phyloP scores from a whole-genome alignment of 1,140 invertebrate species.

The Oryctes rhinoceros region DNA sequence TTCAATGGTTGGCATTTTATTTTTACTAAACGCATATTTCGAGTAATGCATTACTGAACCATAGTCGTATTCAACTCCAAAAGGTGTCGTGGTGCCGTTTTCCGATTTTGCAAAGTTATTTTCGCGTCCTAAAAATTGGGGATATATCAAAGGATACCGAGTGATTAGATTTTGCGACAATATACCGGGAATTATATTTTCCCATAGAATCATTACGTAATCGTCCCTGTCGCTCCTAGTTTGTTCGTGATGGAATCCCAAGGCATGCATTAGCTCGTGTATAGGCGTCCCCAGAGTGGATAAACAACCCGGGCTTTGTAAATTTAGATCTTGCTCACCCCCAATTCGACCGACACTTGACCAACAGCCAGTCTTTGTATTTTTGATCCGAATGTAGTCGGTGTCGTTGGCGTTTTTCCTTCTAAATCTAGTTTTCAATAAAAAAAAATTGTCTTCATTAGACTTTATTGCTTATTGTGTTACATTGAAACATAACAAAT shows the following conservation, averaged over 20 bases:
- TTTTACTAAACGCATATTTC: constrained; percentile 77
- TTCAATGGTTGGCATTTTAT: constrained; percentile 73
- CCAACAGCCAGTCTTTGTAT: constrained; percentile 80
- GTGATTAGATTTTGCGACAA: constrained; percentile 36
- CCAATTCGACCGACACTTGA: constrained; percentile 78
- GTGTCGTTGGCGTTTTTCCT: constrained; percentile 65
- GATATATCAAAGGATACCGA: neutral
- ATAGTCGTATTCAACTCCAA: constrained; percentile 79
- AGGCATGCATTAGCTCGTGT: constrained; percentile 86
- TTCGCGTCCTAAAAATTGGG: constrained; percentile 63
- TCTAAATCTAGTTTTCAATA: constrained; percentile 55
- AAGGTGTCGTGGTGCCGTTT: constrained; percentile 65
- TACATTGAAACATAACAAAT: neutral
- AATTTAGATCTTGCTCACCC: constrained; percentile 75
- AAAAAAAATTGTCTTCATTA: neutral
- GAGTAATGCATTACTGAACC: constrained; percentile 88
- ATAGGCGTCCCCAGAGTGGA: constrained; percentile 77
- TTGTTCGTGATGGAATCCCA: constrained; percentile 90
- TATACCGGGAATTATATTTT: constrained; percentile 75
- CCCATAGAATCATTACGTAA: constrained; percentile 74
- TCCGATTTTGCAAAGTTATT: constrained; percentile 76
- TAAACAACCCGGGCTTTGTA: constrained; percentile 78
- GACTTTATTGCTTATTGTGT: neutral
- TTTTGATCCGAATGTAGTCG: constrained; percentile 72
- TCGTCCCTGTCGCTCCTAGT: constrained; percentile 81